Base-by-base conservation (phyloP, 2,888 invertebrate species). In the Gryllus longicercus region DNA sequence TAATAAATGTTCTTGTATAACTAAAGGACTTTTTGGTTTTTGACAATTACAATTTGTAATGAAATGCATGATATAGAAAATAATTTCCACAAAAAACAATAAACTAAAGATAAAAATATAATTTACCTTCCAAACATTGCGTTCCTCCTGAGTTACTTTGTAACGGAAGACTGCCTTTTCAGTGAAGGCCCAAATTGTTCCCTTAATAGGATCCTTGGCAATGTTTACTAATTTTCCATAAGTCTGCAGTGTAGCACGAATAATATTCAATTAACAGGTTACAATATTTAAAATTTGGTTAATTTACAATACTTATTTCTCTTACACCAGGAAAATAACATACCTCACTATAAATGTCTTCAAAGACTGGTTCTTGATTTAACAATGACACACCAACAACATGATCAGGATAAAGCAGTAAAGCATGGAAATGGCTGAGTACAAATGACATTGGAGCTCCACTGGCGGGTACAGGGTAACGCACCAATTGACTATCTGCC, bases 361-460 rank as follows among this genome's bases (percentile, higher is more conserved):
- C 95, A 86, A 94, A 95, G 23, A 97, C 93, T 14, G 95, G 87
- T 85, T 96, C 94, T 84, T 96, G 93, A 87, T 95, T 96, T 14
- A 98, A 88, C 8, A 95, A 87, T 81, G 95, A 97, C 74, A 97
- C 90, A 0, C 94, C 96, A 86, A 94, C 94, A 2, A 97, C 92
- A 82, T 93, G 92, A 86, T 96, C 95, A 0, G 91, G 88, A 86
- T 94, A 97, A 83, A 97, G 92, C 16, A 97, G 88, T 2, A 98
- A 87, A 0, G 94, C 93, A 87, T 98, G 98, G 88, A 96, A 98
- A 87, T 97, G 94, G 0, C 97, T 97, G 79, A 97, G 88, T 2
- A 95, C 92, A 85, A 97, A 93, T 0, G 94, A 91, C 74, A 94
- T 88, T 0, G 96, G 94, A 1, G 90, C 88, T 80, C 84, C 85